Conservation (phyloP, 1,140 invertebrate species). For the Musca vetustissima region DNA sequence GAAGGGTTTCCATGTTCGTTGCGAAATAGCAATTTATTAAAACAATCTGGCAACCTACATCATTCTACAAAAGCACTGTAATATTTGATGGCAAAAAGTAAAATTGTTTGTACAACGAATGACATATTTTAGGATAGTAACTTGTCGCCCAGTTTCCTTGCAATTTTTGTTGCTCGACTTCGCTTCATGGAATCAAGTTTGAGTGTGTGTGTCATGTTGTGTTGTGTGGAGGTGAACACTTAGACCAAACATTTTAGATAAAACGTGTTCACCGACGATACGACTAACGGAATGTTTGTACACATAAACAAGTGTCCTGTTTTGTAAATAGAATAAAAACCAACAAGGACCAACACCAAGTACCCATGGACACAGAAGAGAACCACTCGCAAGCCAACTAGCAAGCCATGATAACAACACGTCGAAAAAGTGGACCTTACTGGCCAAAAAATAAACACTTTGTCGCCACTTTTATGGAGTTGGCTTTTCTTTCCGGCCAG, state of each 20-base stretch:
- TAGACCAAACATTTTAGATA: slow-evolving; percentile 12
- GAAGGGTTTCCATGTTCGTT: no score
- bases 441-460: slow-evolving; percentile 17
- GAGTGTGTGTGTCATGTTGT: background rate
- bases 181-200: background rate
- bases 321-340: no score
- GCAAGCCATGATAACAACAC: no score
- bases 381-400: background rate
- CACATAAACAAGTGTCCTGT: background rate
- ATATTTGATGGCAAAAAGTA: background rate
- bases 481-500: slow-evolving; percentile 5
- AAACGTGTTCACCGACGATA: slow-evolving; percentile 8
- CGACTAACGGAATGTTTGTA: background rate
- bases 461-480: slow-evolving; percentile 25
- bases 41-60: background rate
- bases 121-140: slow-evolving; percentile 15
- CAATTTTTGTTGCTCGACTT: background rate
- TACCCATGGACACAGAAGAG: background rate
- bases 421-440: no score
- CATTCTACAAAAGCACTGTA: background rate
- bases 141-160: slow-evolving; percentile 14
- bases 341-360: background rate
- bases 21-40: no score
- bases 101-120: slow-evolving; percentile 1
- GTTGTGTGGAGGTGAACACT: slow-evolving; percentile 6